Conservation (phyloP, 2,888 invertebrate genomes). For the Hermodice carunculata region DNA sequence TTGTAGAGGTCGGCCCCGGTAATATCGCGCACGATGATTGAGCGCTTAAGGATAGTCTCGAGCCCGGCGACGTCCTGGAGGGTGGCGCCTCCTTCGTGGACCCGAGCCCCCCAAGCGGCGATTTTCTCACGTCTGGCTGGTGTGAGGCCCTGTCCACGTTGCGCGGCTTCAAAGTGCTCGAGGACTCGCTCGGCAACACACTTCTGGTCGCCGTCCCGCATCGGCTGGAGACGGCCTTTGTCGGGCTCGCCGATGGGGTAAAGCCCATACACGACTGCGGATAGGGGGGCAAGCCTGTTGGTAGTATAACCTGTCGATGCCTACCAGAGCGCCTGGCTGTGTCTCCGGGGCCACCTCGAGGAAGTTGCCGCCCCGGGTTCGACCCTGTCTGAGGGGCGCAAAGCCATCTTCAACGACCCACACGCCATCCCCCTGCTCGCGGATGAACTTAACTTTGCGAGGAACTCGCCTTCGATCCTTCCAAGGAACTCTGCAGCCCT, state of each 20-base stretch:
- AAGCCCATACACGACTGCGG: no score
- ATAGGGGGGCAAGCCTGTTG: no score
- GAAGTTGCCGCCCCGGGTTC: no score
- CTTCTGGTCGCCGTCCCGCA: conserved; percentile 28
- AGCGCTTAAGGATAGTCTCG: conserved; percentile 17
- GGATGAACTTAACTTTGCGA: no score
- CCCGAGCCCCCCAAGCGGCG: conserved; percentile 12
- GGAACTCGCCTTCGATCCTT: no score
- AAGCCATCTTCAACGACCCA: no score
- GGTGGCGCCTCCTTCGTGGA: conserved; percentile 29
- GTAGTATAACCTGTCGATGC: no score
- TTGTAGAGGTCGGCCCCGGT: conserved; percentile 22
- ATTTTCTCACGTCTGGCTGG: conserved; percentile 4
- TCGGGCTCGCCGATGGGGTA: background rate
- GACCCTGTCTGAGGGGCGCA: no score
- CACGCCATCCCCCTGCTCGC: no score
- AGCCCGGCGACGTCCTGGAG: conserved; percentile 22
- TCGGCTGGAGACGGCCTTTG: conserved; percentile 9
- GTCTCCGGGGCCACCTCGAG: no score
- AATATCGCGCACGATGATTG: conserved; percentile 21
- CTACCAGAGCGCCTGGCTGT: no score
- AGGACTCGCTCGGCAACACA: conserved; percentile 28
- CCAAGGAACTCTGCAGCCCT: no score
- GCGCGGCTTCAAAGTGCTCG: conserved; percentile 26
- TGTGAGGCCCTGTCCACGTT: conserved; percentile 16